phyloP scores from a whole-genome alignment of 2,797 vertebrate species.

The Peromyscus nudipes region DNA sequence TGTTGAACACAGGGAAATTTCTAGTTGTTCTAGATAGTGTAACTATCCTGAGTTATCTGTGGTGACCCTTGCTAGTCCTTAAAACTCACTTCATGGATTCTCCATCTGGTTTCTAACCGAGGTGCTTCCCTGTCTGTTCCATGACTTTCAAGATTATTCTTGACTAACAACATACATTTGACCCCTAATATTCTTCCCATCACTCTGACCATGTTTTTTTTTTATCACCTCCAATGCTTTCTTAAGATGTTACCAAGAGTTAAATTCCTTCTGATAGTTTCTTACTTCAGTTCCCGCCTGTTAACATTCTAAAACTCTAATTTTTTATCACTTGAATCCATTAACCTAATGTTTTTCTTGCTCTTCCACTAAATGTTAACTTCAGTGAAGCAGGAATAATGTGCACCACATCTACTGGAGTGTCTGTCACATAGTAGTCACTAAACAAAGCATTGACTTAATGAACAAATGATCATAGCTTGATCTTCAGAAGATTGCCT shows the following conservation, averaged over 20 bases:
- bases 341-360: neutral
- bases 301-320: neutral
- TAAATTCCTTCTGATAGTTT: neutral
- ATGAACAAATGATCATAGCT: neutral
- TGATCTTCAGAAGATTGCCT: neutral
- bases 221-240: neutral
- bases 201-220: neutral
- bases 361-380: neutral
- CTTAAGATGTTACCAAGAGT: neutral
- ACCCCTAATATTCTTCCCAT: neutral
- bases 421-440: neutral
- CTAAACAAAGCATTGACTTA: neutral
- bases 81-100: neutral
- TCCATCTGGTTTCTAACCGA: neutral
- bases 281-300: neutral
- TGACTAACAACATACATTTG: neutral
- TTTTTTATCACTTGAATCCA: neutral
- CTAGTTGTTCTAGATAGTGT: neutral
- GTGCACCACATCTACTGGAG: neutral
- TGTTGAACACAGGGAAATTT: neutral
- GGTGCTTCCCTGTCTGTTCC: neutral
- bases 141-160: conserved; percentile 24
- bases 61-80: neutral
- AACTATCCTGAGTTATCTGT: neutral
- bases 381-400: neutral